phyloP scores from a whole-genome alignment of 2,888 invertebrate species.

The Hybos culiciformis region DNA sequence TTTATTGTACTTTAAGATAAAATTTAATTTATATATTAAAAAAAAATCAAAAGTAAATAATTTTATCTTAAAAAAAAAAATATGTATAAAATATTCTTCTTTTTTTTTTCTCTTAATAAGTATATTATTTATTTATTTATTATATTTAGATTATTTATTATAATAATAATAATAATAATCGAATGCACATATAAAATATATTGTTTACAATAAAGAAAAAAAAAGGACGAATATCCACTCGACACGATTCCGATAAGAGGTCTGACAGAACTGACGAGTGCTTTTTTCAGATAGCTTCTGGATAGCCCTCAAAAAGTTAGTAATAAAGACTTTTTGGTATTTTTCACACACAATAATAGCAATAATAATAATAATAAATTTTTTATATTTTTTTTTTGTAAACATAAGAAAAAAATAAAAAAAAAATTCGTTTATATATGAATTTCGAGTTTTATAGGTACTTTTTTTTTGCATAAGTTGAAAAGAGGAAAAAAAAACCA shows the following conservation, averaged over 20 bases:
- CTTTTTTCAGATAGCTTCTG: conserved; percentile 39
- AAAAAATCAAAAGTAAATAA: too few relatives aligned
- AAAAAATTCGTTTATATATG: neutral
- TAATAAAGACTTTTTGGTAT: neutral
- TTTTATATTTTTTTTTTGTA: neutral
- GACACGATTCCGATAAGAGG: conserved; percentile 40
- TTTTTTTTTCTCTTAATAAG: neutral
- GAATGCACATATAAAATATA: neutral
- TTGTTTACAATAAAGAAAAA: neutral
- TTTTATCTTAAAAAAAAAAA: conserved; percentile 1
- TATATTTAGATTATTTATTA: neutral
- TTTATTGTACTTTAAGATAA: too few relatives aligned
- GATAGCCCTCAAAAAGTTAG: conserved; percentile 34
- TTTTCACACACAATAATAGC: neutral
- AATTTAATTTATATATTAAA: too few relatives aligned
- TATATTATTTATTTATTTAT: neutral
- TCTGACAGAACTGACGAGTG: conserved; percentile 39
- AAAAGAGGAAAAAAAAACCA: too few relatives aligned
- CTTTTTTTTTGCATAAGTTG: too few relatives aligned
- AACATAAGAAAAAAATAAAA: neutral
- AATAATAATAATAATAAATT: neutral
- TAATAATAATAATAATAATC: neutral
- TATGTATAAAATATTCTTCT: neutral
- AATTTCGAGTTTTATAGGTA: too few relatives aligned
- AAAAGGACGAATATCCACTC: conserved; percentile 33